Evolutionary conservation across 2,113 vertebrate species (phyloP).

Genomic region (Rhynchopsitta pachyrhyncha): DNA sequence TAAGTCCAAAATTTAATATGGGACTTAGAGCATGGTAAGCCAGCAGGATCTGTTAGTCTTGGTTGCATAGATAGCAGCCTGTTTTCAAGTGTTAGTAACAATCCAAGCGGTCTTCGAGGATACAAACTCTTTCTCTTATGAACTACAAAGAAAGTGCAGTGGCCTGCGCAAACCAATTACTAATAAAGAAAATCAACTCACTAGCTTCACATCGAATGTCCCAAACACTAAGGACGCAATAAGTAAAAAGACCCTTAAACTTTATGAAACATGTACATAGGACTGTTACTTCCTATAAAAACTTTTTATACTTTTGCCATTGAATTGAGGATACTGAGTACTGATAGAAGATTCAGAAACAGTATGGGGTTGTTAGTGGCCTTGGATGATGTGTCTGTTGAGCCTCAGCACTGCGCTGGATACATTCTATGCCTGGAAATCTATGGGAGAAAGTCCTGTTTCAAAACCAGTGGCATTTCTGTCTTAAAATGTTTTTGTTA

Average conservation of each 20-base stretch:
- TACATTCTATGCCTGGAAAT: not conserved
- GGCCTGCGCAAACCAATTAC: not conserved
- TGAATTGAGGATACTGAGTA: not conserved
- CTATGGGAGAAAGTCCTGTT: not conserved
- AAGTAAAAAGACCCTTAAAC: not conserved
- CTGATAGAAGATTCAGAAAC: not conserved
- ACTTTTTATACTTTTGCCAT: not conserved
- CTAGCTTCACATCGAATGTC: fast-evolving
- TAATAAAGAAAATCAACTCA: not conserved
- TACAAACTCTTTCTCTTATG: not conserved
- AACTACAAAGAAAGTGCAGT: not conserved
- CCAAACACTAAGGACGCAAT: not conserved
- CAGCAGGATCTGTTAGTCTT: not conserved
- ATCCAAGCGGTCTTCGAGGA: not conserved
- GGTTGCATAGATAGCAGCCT: not conserved
- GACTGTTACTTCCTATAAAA: not conserved
- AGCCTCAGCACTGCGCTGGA: not conserved
- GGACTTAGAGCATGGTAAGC: not conserved
- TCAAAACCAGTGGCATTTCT: not conserved
- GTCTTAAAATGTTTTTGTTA: not conserved
- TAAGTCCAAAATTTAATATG: not conserved
- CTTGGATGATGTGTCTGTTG: not conserved
- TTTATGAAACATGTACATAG: not conserved
- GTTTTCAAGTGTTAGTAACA: not conserved
- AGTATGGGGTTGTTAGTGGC: not conserved